Evolutionary conservation across 2,888 invertebrate species (phyloP), one percentile per base, ranked within the genome.

Genomic region (Monochamus alternatus): DNA sequence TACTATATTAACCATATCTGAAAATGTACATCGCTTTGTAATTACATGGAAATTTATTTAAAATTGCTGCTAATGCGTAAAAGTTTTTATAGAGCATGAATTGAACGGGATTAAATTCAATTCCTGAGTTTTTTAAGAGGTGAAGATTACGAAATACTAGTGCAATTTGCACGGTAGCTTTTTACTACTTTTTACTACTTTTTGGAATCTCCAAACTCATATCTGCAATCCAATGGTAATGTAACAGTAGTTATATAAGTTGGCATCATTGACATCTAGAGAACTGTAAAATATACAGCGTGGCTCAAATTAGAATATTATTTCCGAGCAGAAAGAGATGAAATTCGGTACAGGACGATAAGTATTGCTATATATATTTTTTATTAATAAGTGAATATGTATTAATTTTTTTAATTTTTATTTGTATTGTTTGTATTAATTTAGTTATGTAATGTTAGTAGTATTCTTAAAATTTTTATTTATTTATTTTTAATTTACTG

Each of bases 1-100:
- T 32, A 52, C 22, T 22, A 12, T 55, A 66, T 66, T 66, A 66
- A 8, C 55, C 5, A 31, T 51, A 5, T 52, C 66, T 52, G 51
- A 66, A 47, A 52, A 8, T 66, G 14, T 52, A 69, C 52, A 60
- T 69, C 47, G 44, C 12, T 32, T 60, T 70, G 62, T 70, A 70
- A 70, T 70, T 70, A 70, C 69, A 70, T 70, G 69, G 69, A 70
- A 44, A 70, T 70, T 70, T 70, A 70, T 70, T 70, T 70, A 70
- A 70, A 70, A 70, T 60, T 62, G 62, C 31, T 60, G 60, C 62
- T 70, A 70, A 70, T 70, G 60, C 31, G 60, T 10, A 59, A 60
- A 70, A n/a, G 55, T 70, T 70, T 70, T 70, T 70, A 14, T 14
- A 47, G 60, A 30, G 12, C n/a, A 55, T 22, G 52, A 14, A 43